Base-by-base conservation (phyloP, 2,888 invertebrate genomes). In the Drosophila algonquin region DNA sequence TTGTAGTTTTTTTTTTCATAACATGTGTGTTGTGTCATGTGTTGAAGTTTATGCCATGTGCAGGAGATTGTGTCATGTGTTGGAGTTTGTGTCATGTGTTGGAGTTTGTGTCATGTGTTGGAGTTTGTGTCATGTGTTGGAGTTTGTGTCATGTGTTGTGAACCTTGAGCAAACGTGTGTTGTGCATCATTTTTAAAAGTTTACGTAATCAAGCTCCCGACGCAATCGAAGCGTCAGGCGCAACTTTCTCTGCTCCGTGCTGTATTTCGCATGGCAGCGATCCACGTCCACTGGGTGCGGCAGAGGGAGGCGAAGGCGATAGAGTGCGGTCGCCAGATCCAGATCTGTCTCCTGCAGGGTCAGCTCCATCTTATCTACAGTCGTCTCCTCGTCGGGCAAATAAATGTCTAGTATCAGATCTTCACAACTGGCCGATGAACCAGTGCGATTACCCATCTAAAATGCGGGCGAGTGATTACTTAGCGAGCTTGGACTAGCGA, bases 201-300 rank as follows among this genome's bases (percentile, higher is more conserved):
- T 98, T 57, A 98, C 93, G 91, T 94, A 95, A 93, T 98, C 98
- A 80, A 96, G 94, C 91, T 98, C 98, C 63, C 98, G 94, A 69
- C 94, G 93, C 91, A 98, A 93, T 71, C 94, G 94, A 55, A 98
- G 92, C 7, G 95, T 96, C 51, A 98, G 93, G 60, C 94, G 93
- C 65, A 98, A 93, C 50, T 94, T 94, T 78, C 95, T 94, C 27
- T 93, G 92, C 10, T 94, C 94, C 1, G 93, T 89, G 87, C 97
- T 95, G 95, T 96, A 98, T 85, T 95, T 94, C 0, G 98, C 98
- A 73, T 95, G 95, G 3, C 97, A 97, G 35, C 93, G 93, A 90
- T 97, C 96, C 8, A 97, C 96, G 92, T 98, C 94, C 8, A 98
- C 95, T 0, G 94, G 94, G 87, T 98, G 97, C 0, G 97, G 96